Conservation (phyloP, 2,888 invertebrate genomes). For the Nomada hirtipes region DNA sequence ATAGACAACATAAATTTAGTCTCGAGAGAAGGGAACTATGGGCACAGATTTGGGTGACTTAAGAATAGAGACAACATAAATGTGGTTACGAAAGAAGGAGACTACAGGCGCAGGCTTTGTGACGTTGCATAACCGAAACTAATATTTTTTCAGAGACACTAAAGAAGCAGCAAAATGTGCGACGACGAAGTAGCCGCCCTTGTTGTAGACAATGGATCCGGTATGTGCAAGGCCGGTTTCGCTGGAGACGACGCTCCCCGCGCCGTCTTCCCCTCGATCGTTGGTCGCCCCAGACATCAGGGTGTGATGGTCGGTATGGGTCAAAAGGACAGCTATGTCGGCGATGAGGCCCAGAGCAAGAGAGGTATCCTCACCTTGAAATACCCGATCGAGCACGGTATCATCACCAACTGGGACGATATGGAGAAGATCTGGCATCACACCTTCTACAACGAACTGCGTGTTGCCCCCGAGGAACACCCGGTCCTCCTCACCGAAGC, state of each 20-base stretch:
- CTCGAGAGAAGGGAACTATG: neutral
- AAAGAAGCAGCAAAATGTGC: conserved; percentile 96
- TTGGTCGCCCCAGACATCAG: conserved; percentile 94
- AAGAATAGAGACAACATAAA: neutral
- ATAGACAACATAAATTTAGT: neutral
- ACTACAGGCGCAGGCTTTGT: neutral
- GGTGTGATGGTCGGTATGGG: conserved; percentile 89
- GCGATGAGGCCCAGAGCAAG: conserved; percentile 94
- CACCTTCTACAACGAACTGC: conserved; percentile 96
- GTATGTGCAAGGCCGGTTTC: conserved; percentile 87
- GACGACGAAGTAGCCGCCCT: conserved; percentile 97
- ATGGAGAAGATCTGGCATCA: conserved; percentile 99
- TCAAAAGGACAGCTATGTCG: conserved; percentile 92
- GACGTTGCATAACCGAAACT: neutral
- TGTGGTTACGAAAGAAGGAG: neutral
- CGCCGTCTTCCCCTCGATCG: conserved; percentile 95
- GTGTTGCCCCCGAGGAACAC: conserved; percentile 97
- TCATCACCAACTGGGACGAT: conserved; percentile 98
- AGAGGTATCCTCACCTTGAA: conserved; percentile 94
- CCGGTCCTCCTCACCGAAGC: conserved; percentile 97
- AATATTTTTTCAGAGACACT: conserved; percentile 67
- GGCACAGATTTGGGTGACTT: too few relatives aligned
- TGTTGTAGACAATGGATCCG: conserved; percentile 96
- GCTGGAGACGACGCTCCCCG: conserved; percentile 95
- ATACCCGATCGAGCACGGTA: conserved; percentile 97